Evolutionary conservation across 2,797 vertebrate genomes (phyloP).

Genomic region (Ibycter americanus): DNA sequence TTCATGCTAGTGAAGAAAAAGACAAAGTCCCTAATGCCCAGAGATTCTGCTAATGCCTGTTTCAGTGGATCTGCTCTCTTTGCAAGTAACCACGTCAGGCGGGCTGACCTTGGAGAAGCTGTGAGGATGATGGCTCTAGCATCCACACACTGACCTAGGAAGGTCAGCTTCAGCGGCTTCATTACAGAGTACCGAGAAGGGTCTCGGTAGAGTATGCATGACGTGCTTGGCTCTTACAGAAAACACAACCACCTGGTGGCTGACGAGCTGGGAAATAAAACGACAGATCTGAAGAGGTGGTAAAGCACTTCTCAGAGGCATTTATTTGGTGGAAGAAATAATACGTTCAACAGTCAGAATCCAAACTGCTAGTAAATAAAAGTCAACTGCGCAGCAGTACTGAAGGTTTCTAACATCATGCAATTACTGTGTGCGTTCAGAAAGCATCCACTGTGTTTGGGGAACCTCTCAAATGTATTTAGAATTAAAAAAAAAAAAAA

Average conservation of each 20-base stretch:
- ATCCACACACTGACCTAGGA: neutral
- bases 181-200: neutral
- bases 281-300: neutral
- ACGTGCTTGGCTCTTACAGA: neutral
- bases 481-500: neutral
- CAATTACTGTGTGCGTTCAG: neutral
- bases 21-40: neutral
- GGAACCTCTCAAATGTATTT: neutral
- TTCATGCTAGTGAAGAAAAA: neutral
- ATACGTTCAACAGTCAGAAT: neutral
- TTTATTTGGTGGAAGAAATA: neutral
- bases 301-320: neutral
- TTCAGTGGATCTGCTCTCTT: neutral
- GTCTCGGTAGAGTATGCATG: neutral
- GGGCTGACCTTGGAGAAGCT: neutral
- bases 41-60: neutral
- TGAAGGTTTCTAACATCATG: neutral
- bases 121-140: neutral
- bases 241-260: neutral
- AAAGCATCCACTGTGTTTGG: rapidly evolving
- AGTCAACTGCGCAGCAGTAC: neutral
- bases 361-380: neutral
- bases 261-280: neutral
- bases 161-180: neutral
- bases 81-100: neutral